Conservation (phyloP, 1,140 invertebrate species). For the Andrena cerasifolii region DNA sequence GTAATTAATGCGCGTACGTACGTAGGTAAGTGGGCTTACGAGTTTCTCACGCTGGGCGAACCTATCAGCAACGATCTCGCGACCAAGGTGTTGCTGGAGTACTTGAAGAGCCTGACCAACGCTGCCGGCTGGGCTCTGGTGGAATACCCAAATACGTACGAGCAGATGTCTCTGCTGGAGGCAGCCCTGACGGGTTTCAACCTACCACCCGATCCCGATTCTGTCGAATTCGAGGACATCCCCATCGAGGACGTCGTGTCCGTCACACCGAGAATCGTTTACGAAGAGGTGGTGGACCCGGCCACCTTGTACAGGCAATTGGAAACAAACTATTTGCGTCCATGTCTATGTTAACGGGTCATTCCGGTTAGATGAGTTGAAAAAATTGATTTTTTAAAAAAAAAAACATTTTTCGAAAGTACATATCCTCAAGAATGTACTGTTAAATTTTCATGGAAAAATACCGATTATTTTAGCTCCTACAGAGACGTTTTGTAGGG, state of each 20-base stretch:
- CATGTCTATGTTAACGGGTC: no score
- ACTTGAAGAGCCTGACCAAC: conserved; percentile 81
- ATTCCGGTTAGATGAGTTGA: no score
- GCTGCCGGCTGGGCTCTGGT: conserved; percentile 84
- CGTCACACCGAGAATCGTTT: conserved; percentile 75
- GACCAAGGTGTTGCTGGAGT: conserved; percentile 84
- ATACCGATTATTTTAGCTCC: no score
- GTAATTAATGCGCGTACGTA: no score
- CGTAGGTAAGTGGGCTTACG: conserved; percentile 81
- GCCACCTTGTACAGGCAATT: conserved; percentile 18
- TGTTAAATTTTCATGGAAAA: no score
- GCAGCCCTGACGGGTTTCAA: conserved; percentile 78
- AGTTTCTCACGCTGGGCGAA: conserved; percentile 82
- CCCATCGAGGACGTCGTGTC: conserved; percentile 80
- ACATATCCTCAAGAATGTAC: no score
- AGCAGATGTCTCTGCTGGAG: conserved; percentile 84
- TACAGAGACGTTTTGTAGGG: no score
- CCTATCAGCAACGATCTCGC: conserved; percentile 82
- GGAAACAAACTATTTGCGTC: no score
- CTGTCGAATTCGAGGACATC: conserved; percentile 74
- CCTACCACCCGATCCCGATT: conserved; percentile 64
- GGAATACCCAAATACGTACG: conserved; percentile 84
- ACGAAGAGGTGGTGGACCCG: conserved; percentile 72
- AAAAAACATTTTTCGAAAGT: no score
- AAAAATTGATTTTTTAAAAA: no score